Conservation (phyloP, 2,888 invertebrate genomes). For the Neoaliturus tenellus region DNA sequence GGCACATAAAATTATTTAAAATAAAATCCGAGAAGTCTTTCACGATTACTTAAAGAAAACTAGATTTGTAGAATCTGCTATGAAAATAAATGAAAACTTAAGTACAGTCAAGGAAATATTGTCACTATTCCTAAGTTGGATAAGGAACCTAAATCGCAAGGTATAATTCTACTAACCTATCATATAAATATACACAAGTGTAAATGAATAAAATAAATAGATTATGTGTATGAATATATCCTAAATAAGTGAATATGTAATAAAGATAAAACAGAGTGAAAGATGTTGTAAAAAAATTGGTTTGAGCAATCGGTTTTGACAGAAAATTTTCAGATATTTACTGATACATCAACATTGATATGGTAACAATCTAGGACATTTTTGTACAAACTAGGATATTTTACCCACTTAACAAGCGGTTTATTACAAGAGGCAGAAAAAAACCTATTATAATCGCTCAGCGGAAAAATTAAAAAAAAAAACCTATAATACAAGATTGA, state of each 20-base stretch:
- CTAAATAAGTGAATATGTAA: not conserved
- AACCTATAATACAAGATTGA: no score
- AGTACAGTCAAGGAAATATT: not conserved
- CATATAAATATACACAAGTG: not conserved
- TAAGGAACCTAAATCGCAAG: slow-evolving; percentile 28
- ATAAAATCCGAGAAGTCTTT: not conserved
- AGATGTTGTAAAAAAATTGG: not conserved
- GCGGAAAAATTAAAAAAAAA: no score
- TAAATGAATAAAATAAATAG: slow-evolving; percentile 10
- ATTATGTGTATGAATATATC: not conserved
- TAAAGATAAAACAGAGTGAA: not conserved
- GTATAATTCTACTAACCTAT: slow-evolving; percentile 19
- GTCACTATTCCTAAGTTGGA: not conserved
- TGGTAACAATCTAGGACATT: not conserved
- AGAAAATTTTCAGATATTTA: not conserved
- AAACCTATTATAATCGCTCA: no score
- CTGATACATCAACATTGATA: not conserved
- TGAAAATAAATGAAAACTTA: not conserved
- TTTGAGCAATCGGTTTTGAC: slow-evolving; percentile 21
- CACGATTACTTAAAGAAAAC: not conserved
- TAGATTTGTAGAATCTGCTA: not conserved
- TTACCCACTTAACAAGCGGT: not conserved
- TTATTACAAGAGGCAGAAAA: no score
- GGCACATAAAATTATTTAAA: not conserved
- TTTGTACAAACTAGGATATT: not conserved